phyloP scores from a whole-genome alignment of 2,113 vertebrate genomes.

The Clarias gariepinus region DNA sequence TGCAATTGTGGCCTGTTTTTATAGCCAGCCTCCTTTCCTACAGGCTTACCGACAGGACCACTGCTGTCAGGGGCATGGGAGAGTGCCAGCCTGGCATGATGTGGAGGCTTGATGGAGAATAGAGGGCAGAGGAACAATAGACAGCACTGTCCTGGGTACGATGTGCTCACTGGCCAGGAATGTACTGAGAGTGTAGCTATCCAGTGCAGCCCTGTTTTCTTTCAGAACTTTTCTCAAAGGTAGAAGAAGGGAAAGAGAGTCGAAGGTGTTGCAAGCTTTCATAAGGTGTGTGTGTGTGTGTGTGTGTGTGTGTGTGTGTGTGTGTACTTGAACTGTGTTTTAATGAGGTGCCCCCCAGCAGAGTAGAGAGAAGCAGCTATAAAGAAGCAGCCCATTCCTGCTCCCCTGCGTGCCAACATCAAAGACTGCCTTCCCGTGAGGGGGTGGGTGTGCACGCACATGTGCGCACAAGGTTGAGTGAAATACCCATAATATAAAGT shows the following conservation, averaged over 20 bases:
- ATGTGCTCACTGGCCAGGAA: slow-evolving; percentile 49
- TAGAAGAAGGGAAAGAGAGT: background rate
- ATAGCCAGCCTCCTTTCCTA: slow-evolving; percentile 37
- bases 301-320: slow-evolving; percentile 14
- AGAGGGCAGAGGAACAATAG: slow-evolving; percentile 43
- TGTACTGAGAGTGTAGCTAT: slow-evolving; percentile 43
- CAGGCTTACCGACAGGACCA: background rate
- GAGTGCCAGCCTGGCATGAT: slow-evolving; percentile 9
- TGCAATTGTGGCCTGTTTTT: background rate
- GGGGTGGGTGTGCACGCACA: slow-evolving; percentile 4
- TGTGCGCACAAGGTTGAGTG: background rate
- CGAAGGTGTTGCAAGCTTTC: slow-evolving; percentile 10
- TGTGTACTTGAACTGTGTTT: slow-evolving; percentile 36
- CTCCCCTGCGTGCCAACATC: slow-evolving; percentile 32
- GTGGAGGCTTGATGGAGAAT: slow-evolving; percentile 16
- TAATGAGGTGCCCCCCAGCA: slow-evolving; percentile 41
- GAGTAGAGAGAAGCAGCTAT: slow-evolving; percentile 39
- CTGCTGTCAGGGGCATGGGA: slow-evolving; percentile 21
- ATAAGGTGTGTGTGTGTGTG: slow-evolving; percentile 6
- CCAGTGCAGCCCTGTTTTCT: background rate
- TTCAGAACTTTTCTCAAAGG: background rate
- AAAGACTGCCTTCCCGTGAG: slow-evolving; percentile 25
- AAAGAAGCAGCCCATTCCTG: slow-evolving; percentile 36
- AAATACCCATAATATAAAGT: slow-evolving; percentile 6
- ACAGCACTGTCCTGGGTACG: slow-evolving; percentile 44